Evolutionary conservation across 1,140 invertebrate species (phyloP).

Genomic region (Mactra quadrangularis): DNA sequence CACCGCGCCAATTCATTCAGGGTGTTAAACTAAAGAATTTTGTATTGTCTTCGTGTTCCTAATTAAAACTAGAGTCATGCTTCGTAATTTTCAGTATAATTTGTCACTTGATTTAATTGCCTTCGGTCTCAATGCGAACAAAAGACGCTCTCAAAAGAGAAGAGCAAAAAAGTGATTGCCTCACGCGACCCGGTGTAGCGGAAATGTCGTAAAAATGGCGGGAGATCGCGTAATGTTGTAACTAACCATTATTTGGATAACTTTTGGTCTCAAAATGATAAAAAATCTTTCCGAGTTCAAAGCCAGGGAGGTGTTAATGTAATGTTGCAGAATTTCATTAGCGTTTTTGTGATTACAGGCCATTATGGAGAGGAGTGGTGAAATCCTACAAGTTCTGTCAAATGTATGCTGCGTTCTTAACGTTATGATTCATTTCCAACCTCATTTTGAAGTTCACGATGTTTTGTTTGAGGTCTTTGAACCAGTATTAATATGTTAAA

Average conservation of each 20-base stretch:
- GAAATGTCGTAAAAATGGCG: slow-evolving; percentile 45
- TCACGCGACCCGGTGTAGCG: slow-evolving; percentile 31
- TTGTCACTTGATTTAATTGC: slow-evolving; percentile 48
- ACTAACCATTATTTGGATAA: slow-evolving; percentile 26
- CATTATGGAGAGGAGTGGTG: too few species aligned
- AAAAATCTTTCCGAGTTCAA: slow-evolving; percentile 3
- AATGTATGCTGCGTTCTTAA: too few species aligned
- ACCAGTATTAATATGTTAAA: too few species aligned
- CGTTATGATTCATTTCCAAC: too few species aligned
- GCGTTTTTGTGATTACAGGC: too few species aligned
- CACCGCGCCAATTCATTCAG: slow-evolving; percentile 35
- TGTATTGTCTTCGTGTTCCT: slow-evolving; percentile 34
- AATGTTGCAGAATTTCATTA: too few species aligned
- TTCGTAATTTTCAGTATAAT: slow-evolving; percentile 47
- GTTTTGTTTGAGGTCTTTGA: too few species aligned
- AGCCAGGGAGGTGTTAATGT: background rate
- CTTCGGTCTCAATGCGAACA: slow-evolving; percentile 18
- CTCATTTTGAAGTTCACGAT: too few species aligned
- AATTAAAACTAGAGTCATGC: slow-evolving; percentile 60
- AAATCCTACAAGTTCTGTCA: too few species aligned
- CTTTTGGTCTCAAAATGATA: background rate
- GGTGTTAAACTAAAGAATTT: slow-evolving; percentile 1
- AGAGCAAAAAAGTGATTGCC: slow-evolving; percentile 11
- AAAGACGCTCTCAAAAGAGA: slow-evolving; percentile 22
- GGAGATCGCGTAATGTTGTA: slow-evolving; percentile 28